A percentile compares a stretch with the other conserved stretches of the same genome.
Evolutionary conservation across 2,113 vertebrate genomes (phyloP).

Genomic region (Hypanus sabinus): DNA sequence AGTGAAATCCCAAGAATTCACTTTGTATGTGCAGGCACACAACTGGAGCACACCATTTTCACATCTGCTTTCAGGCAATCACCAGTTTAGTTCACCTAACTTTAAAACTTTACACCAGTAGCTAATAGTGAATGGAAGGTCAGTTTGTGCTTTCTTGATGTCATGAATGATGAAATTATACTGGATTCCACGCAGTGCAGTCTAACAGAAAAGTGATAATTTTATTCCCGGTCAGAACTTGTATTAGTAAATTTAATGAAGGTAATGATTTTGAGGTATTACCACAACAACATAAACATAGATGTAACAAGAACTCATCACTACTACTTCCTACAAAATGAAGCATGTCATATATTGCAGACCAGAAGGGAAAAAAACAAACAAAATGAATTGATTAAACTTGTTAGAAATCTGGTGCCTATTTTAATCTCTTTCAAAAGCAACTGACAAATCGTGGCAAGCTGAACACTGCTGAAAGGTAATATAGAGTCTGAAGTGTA

Average conservation of each 20-base stretch:
- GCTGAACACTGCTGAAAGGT: neutral
- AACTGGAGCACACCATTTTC: neutral
- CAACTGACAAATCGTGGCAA: neutral
- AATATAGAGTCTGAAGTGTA: neutral
- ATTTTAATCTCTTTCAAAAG: slow-evolving; percentile 13
- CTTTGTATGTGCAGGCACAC: neutral
- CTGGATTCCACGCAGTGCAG: neutral
- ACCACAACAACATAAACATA: neutral
- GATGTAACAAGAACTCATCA: neutral
- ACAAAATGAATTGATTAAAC: slow-evolving; percentile 7
- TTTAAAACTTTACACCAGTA: neutral
- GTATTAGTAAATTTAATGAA: neutral
- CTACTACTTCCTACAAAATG: too few relatives aligned
- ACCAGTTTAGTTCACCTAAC: neutral
- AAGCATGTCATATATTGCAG: neutral
- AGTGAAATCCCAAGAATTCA: neutral
- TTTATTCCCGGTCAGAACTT: neutral
- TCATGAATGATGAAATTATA: neutral
- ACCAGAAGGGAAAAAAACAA: neutral
- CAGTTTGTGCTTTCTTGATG: neutral
- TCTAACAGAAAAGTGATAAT: neutral
- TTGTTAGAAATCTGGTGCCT: neutral
- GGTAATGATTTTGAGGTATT: neutral
- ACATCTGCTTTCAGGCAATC: neutral
- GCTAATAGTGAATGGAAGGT: neutral